Conservation (phyloP, 2,797 vertebrate genomes). For the Fringilla coelebs region DNA sequence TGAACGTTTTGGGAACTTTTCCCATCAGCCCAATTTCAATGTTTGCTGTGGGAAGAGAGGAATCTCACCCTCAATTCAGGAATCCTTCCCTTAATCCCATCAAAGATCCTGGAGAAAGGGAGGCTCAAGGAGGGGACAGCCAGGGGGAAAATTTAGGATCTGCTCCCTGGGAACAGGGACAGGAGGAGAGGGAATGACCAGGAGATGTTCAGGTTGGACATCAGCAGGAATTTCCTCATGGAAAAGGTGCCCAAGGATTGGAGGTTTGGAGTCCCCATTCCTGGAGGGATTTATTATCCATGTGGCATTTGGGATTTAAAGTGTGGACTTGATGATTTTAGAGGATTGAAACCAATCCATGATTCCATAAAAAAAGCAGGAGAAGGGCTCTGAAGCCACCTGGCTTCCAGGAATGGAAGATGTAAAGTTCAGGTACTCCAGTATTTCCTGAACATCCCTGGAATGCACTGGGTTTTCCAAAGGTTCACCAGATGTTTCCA, state of each 20-base stretch:
- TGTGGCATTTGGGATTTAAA: too few species aligned
- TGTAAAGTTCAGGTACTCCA: neutral
- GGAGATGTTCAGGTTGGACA: neutral
- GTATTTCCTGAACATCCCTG: neutral
- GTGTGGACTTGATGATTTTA: neutral
- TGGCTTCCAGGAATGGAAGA: too few species aligned
- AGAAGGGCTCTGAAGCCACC: neutral
- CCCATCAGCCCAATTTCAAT: fast-evolving
- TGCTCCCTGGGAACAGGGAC: neutral
- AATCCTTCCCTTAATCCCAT: neutral
- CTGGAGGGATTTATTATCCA: neutral
- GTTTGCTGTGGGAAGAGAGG: neutral
- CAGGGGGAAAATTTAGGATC: neutral
- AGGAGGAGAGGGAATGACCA: neutral
- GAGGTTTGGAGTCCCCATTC: neutral
- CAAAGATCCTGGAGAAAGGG: neutral
- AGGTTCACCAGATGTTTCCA: fast-evolving
- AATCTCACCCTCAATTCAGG: fast-evolving
- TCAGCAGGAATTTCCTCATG: neutral
- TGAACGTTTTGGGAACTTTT: neutral
- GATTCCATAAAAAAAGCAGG: neutral
- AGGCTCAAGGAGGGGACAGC: too few species aligned
- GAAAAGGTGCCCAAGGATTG: neutral
- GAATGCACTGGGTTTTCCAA: neutral
- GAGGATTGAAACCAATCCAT: too few species aligned